Conservation (phyloP, 2,113 vertebrate genomes). For the Perognathus longimembris region DNA sequence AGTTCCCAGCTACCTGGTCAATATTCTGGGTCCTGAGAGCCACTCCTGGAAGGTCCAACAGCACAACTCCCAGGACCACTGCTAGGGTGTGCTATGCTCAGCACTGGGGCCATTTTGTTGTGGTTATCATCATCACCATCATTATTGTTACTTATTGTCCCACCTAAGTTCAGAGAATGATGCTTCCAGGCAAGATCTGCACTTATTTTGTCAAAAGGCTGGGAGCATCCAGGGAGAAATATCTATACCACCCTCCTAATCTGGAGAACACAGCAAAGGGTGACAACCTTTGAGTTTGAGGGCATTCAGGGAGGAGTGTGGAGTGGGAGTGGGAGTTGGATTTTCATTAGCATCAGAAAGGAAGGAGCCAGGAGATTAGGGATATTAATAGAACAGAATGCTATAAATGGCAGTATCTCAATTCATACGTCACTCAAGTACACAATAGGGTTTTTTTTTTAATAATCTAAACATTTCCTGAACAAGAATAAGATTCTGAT, state of each 20-base stretch:
- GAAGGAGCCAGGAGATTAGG: conserved; percentile 52
- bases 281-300: neutral
- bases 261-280: no score
- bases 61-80: neutral
- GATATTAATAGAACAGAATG: conserved; percentile 72
- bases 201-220: neutral
- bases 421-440: conserved; percentile 61
- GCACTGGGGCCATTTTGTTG: neutral
- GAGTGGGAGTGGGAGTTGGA: neutral
- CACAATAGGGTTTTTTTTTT: conserved; percentile 73
- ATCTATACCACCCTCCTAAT: neutral
- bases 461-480: conserved; percentile 74
- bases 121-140: no score
- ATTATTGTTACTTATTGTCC: neutral
- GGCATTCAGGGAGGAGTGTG: neutral
- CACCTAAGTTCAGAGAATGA: neutral
- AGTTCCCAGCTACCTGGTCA: neutral
- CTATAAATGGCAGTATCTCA: conserved; percentile 63
- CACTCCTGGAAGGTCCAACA: neutral
- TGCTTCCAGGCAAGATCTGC: neutral
- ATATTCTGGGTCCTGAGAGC: neutral
- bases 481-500: conserved; percentile 75
- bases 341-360: conserved; percentile 65
- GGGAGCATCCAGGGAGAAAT: neutral
- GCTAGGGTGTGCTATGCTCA: accelerated